A percentile compares a stretch with the other conserved stretches of the same genome.
phyloP scores from a whole-genome alignment of 2,797 vertebrate species.

The Tapera naevia region DNA sequence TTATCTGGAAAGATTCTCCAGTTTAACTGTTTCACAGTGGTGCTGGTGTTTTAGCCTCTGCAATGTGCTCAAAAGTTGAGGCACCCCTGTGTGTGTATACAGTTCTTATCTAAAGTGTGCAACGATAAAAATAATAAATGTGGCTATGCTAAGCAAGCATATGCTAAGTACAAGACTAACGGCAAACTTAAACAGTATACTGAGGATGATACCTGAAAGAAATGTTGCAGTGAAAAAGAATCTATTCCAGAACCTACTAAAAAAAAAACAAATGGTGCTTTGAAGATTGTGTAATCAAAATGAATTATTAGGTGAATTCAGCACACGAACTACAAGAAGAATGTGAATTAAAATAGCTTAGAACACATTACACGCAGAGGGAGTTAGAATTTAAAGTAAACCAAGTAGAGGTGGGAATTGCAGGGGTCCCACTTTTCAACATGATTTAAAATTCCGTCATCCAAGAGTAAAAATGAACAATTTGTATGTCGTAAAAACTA shows the following conservation, averaged over 20 bases:
- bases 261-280: constrained; percentile 49
- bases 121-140: constrained; percentile 62
- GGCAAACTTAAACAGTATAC: constrained; percentile 15
- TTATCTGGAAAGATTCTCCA: background rate
- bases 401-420: background rate
- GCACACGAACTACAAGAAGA: constrained; percentile 7
- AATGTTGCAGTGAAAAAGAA: constrained; percentile 32
- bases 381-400: constrained; percentile 26
- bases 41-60: constrained; percentile 16
- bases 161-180: constrained; percentile 62
- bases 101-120: constrained; percentile 43
- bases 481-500: background rate
- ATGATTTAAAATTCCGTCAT: constrained; percentile 19
- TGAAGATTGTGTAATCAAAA: constrained; percentile 58
- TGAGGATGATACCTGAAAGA: constrained; percentile 59
- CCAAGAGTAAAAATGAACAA: background rate
- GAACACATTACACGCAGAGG: background rate
- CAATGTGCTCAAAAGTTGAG: background rate
- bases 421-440: background rate
- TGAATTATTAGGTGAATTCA: constrained; percentile 63
- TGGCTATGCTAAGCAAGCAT: constrained; percentile 42
- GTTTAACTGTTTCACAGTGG: constrained; percentile 14
- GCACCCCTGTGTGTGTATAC: constrained; percentile 7
- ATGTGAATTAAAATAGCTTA: constrained; percentile 51
- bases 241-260: constrained; percentile 28